Evolutionary conservation across 2,888 invertebrate genomes (phyloP), one percentile per base, ranked within the genome.

Genomic region (Cataglyphis albicans): DNA sequence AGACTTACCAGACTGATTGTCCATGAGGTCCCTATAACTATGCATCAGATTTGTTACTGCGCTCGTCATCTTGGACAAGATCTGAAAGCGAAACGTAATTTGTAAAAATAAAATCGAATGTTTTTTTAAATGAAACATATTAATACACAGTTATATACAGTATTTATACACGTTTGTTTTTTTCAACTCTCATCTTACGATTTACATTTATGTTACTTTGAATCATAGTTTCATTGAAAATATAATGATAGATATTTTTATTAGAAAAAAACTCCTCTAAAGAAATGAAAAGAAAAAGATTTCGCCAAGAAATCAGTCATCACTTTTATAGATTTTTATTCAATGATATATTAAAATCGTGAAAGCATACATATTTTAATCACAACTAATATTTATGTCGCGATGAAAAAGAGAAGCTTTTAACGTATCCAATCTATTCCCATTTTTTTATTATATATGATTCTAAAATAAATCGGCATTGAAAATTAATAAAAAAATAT

Each of bases 1-100:
- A 64, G 84, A 95, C 96, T 96, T 95, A 97, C 97, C 97, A 93
- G 97, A 96, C 94, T 96, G 96, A 93, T 96, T 97, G 95, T 97
- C 96, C 96, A 97, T 96, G 91, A 97, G 95, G 95, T 97, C 97
- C 95, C 95, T 95, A 94, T 97, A 97, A 95, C 97, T 96, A 94
- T 96, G 92, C 85, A 95, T 92, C 76, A 95, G 85, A 89, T 93
- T 92, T 75, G 94, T 91, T 70, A 95, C 96, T 93, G 96, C 94
- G 93, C 95, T 95, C 93, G 96, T 96, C 96, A 96, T 96, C 95
- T 96, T 96, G 92, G 81, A 83, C 86, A 82, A 59, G 84, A 59
- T 92, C 93, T 93, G 91, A 59, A 93, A 93, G 59, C 76, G 82
- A 82, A 84, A 84, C 38, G 41, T 70, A 82, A 59, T 32, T n/a